Evolutionary conservation across 2,113 vertebrate species (phyloP), one percentile per base, ranked within the genome.

Genomic region (Cephalophus harveyi): DNA sequence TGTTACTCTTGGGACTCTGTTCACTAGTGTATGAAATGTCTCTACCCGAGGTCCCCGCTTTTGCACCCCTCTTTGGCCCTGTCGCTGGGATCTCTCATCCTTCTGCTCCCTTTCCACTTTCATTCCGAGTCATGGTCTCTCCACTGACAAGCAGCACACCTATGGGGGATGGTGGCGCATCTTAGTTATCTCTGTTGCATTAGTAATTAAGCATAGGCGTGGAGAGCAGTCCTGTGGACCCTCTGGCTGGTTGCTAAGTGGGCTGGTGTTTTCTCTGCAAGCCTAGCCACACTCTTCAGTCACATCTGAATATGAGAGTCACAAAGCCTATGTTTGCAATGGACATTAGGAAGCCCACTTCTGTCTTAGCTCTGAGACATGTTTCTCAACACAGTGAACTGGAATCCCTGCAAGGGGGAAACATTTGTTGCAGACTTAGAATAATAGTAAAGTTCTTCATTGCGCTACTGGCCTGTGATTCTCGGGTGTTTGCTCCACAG

Each of bases 351-450:
- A 84, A 96, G 40, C 4, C 19, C 19, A 7, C 16, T 50, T 74
- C 36, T 16, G 5, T 93, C n/a, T 91, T 6, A 60, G 21, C 43
- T 23, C 54, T 13, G 50, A 86, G 87, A 33, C 33, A 7, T 15
- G 16, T 95, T 71, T 96, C 83, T 91, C 40, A 87, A 59, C 30
- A 90, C 13, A 46, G 15, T 30, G 30, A 84, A 33, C 10, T n/a
- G 19, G n/a, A 74, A 92, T 33, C 43, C 93, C 93, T 92, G 40
- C 16, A 43, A 16, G 7, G 60, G 46, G 17, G 46, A 19, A 84
- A 87, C 36, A 36, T 28, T 28, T 64, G 78, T 48, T n/a, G 8
- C 54, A 28, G 50, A 46, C 43, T 36, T 59, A 10, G 28, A 71
- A 9, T 33, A 50, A 54, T 1, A 55, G 13, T 13, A 23, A 89